Percentiles rank a stretch among this genome's conserved stretches.
Evolutionary conservation across 1,140 invertebrate species (phyloP).

Genomic region (Sminthurinus signatus): DNA sequence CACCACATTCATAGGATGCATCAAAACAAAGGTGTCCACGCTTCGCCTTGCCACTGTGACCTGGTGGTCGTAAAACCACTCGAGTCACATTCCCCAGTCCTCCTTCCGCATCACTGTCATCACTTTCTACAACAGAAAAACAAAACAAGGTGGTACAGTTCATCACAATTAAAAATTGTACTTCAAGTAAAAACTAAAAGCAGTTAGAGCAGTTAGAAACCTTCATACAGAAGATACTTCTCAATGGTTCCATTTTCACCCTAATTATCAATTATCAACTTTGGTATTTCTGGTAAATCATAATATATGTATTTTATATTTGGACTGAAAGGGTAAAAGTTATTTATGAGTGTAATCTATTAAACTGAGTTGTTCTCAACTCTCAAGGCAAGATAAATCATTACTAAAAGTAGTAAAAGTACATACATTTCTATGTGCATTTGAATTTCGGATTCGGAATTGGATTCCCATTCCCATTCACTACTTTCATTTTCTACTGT

Average conservation of each 20-base stretch:
- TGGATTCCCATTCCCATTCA: too few relatives aligned
- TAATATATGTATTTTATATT: too few relatives aligned
- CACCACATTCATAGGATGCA: constrained; percentile 88
- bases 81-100: constrained; percentile 90
- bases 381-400: too few relatives aligned
- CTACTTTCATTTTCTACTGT: too few relatives aligned
- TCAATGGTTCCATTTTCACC: background rate
- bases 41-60: constrained; percentile 89
- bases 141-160: background rate
- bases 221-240: too few relatives aligned
- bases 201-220: background rate
- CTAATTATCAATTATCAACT: background rate
- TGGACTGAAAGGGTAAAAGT: too few relatives aligned
- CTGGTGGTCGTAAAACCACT: constrained; percentile 83
- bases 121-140: constrained; percentile 65
- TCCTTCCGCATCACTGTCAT: constrained; percentile 89
- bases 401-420: too few relatives aligned
- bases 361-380: too few relatives aligned
- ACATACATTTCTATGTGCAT: too few relatives aligned
- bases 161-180: background rate
- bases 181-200: background rate
- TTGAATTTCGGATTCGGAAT: too few relatives aligned
- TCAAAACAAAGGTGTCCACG: constrained; percentile 94
- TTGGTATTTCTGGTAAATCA: too few relatives aligned
- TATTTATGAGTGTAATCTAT: too few relatives aligned